These are phyloP conservation scores for Euphonia xanthogaster DNA, from an alignment of 2,797 vertebrate species.

Conservation along the genomic window DNA sequence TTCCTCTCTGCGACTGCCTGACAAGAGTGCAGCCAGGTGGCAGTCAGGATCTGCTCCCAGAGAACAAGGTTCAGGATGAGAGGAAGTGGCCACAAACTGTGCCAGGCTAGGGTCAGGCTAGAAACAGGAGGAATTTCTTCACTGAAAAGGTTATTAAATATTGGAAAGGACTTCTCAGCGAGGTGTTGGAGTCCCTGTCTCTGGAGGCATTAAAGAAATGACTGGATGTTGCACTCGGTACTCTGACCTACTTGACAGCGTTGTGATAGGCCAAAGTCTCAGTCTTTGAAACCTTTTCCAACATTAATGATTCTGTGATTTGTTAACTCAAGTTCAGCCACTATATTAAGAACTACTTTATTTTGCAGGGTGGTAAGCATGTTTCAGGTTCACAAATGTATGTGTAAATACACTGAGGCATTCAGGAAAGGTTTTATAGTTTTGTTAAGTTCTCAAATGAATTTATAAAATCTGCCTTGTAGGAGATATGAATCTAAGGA, in stretches of 20 bases:
- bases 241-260: background rate
- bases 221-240: background rate
- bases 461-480: background rate
- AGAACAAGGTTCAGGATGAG: background rate
- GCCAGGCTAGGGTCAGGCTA: background rate
- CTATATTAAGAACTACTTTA: background rate
- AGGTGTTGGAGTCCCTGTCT: background rate
- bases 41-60: background rate
- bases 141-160: background rate
- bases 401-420: background rate
- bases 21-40: background rate
- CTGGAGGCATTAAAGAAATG: background rate
- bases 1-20: background rate
- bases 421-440: background rate
- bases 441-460: background rate
- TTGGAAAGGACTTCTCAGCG: background rate
- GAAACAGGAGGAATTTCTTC: background rate
- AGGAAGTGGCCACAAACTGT: background rate
- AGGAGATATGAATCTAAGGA: background rate
- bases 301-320: background rate
- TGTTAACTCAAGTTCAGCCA: background rate
- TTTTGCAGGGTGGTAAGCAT: rapidly evolving
- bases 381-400: background rate
- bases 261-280: rapidly evolving
- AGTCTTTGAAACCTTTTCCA: background rate